These are phyloP conservation scores for Lordiphosa fenestrarum DNA, from an alignment of 2,888 invertebrate genomes.

Conservation along the genomic window DNA sequence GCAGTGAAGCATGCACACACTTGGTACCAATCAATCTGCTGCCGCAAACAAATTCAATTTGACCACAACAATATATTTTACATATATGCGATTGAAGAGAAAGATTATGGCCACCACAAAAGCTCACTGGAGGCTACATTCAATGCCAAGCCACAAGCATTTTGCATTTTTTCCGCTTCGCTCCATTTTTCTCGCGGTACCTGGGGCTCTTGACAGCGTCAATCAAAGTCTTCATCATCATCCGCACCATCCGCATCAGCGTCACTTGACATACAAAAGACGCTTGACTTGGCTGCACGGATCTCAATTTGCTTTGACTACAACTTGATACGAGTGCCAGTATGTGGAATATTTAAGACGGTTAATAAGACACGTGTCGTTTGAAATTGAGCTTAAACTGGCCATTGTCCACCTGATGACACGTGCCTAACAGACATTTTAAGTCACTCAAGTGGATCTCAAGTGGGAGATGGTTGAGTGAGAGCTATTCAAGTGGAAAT, in stretches of 20 bases:
- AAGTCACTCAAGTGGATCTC: constrained; percentile 20
- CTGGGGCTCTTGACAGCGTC: constrained; percentile 23
- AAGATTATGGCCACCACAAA: constrained; percentile 49
- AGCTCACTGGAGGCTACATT: constrained; percentile 10
- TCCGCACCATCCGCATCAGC: constrained; percentile 7
- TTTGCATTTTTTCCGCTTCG: constrained; percentile 19
- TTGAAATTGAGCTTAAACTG: not conserved
- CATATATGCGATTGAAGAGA: constrained; percentile 45
- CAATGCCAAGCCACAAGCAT: constrained; percentile 25
- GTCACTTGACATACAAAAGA: constrained; percentile 37
- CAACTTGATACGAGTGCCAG: not conserved
- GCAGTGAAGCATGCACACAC: constrained; percentile 27
- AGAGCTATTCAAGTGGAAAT: not conserved
- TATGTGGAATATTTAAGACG: not conserved
- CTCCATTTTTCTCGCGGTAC: constrained; percentile 20
- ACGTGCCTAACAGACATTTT: constrained; percentile 41
- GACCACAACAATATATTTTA: constrained; percentile 36
- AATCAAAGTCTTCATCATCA: constrained; percentile 22
- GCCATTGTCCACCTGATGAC: constrained; percentile 21
- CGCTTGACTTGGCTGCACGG: constrained; percentile 8
- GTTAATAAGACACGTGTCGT: constrained; percentile 6
- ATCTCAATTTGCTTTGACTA: constrained; percentile 12
- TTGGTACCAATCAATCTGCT: constrained; percentile 5
- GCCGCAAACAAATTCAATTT: constrained; percentile 58
- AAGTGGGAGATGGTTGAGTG: constrained; percentile 17